phyloP scores from a whole-genome alignment of 2,113 vertebrate genomes.

The Syrrhaptes paradoxus region DNA sequence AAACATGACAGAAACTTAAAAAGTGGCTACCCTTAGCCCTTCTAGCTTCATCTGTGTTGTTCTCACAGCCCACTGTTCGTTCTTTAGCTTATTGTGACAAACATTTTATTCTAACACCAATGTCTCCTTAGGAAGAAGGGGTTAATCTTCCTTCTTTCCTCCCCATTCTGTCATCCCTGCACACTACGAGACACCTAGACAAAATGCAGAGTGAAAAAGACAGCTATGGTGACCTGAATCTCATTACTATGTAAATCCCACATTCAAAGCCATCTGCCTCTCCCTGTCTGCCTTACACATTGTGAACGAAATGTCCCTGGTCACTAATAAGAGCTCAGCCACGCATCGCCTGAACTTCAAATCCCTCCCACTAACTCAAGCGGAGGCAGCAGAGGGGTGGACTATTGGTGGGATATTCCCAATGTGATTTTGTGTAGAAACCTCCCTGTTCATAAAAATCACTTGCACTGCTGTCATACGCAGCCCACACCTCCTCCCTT shows the following conservation, averaged over 20 bases:
- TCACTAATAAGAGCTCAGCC: slow-evolving; percentile 59
- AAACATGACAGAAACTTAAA: not conserved
- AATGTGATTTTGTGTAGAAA: not conserved
- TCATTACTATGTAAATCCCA: slow-evolving; percentile 75
- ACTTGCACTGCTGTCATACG: not conserved
- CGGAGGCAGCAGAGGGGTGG: not conserved
- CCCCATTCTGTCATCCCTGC: not conserved
- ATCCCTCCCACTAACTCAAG: slow-evolving; percentile 27
- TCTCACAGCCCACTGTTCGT: not conserved
- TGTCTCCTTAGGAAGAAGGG: slow-evolving; percentile 14
- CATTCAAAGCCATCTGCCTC: slow-evolving; percentile 69
- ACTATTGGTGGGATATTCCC: not conserved
- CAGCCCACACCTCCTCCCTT: not conserved
- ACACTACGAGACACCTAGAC: slow-evolving; percentile 42
- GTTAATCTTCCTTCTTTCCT: slow-evolving; percentile 51
- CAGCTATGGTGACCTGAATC: slow-evolving; percentile 66
- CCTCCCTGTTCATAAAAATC: not conserved
- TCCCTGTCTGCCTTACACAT: slow-evolving; percentile 51
- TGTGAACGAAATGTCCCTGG: slow-evolving; percentile 31
- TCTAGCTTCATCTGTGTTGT: not conserved
- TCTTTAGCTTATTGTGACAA: not conserved
- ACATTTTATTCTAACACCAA: not conserved
- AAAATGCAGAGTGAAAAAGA: slow-evolving; percentile 60
- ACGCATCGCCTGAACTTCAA: not conserved
- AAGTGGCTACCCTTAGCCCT: not conserved